Evolutionary conservation across 2,797 vertebrate genomes (phyloP).

Genomic region (Sparidentex hasta): DNA sequence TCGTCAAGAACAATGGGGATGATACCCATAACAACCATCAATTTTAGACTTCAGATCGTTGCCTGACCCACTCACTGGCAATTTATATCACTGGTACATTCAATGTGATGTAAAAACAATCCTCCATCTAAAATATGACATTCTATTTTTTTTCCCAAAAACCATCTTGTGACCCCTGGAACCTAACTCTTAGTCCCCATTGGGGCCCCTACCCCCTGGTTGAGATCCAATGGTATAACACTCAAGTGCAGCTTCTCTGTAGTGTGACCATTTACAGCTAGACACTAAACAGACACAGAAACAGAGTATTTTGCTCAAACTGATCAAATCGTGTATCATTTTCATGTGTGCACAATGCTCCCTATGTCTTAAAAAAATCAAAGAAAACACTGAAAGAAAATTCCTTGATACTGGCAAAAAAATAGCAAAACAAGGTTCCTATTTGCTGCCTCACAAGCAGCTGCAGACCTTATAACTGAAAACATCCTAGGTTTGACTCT

Average conservation of each 20-base stretch:
- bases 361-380: constrained; percentile 12
- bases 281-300: constrained; percentile 8
- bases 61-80: neutral
- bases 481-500: constrained; percentile 56
- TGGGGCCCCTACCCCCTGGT: too few species aligned
- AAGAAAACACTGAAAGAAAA: constrained; percentile 29
- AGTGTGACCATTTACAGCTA: neutral
- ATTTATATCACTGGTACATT: too few species aligned
- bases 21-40: neutral
- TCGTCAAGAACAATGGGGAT: neutral
- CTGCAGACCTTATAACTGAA: constrained; percentile 53
- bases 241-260: neutral
- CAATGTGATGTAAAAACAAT: too few species aligned
- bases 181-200: too few species aligned
- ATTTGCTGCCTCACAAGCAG: constrained; percentile 31
- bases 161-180: too few species aligned
- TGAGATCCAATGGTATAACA: too few species aligned
- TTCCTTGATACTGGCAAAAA: constrained; percentile 23
- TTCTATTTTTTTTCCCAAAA: too few species aligned
- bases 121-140: too few species aligned
- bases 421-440: constrained; percentile 28
- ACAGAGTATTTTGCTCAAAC: neutral
- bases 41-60: neutral
- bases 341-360: constrained; percentile 2
- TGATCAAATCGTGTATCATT: constrained; percentile 16